A percentile compares a stretch with the other conserved stretches of the same genome.
Evolutionary conservation across 2,797 vertebrate genomes (phyloP).

Genomic region (Chrysocyon brachyurus): DNA sequence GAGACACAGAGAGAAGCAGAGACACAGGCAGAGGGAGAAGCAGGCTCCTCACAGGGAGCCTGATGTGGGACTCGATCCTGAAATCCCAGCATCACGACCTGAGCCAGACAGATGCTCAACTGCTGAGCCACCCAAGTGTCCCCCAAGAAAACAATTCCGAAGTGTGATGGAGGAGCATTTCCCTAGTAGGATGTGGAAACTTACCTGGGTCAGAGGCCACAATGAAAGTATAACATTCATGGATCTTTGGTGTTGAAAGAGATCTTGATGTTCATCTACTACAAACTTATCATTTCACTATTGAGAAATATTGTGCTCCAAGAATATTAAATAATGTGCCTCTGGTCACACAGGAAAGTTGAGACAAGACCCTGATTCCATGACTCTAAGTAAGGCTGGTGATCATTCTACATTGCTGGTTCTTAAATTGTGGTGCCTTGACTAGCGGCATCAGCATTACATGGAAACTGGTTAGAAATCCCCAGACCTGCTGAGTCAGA

Average conservation of each 20-base stretch:
- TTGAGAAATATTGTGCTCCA: not conserved
- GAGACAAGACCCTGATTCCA: not conserved
- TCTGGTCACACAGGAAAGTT: not conserved
- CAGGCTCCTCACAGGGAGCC: no score
- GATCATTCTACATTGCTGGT: not conserved
- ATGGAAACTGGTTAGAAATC: not conserved
- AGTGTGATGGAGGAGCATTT: rapidly evolving
- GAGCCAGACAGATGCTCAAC: no score
- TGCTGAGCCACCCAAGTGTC: no score
- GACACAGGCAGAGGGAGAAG: no score
- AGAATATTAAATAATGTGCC: not conserved
- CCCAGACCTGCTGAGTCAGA: not conserved
- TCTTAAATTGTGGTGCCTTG: not conserved
- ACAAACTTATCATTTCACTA: not conserved
- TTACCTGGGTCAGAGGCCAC: not conserved
- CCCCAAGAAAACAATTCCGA: not conserved
- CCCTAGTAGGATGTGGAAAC: not conserved
- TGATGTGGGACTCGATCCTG: no score
- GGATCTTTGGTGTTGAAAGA: not conserved
- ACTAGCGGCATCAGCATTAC: not conserved
- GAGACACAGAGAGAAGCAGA: no score
- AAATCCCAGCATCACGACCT: no score
- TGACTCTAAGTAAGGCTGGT: not conserved
- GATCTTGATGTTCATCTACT: not conserved
- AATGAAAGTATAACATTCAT: not conserved